phyloP scores from a whole-genome alignment of 2,888 invertebrate genomes.

The Sepioteuthis lessoniana region DNA sequence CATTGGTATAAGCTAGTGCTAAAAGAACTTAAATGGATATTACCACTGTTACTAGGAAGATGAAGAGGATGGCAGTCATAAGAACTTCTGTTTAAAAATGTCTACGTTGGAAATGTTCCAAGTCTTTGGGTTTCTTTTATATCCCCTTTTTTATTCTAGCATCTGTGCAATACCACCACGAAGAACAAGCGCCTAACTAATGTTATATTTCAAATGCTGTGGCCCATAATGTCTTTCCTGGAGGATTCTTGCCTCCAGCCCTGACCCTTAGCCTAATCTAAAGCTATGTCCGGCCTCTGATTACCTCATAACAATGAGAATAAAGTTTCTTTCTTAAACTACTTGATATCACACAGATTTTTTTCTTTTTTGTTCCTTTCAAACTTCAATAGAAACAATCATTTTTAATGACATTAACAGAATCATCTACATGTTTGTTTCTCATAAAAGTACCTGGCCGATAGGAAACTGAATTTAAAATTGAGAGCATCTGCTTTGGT shows the following conservation, averaged over 20 bases:
- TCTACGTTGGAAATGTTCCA: not conserved
- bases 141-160: not conserved
- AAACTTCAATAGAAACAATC: conserved; percentile 13
- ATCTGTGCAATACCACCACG: not conserved
- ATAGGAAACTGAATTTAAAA: conserved; percentile 21
- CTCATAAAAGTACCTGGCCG: conserved; percentile 33
- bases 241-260: not conserved
- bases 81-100: conserved; percentile 16
- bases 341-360: conserved; percentile 5
- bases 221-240: conserved; percentile 33
- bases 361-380: not conserved
- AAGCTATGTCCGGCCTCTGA: conserved; percentile 9
- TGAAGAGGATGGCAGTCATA: not conserved
- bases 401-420: conserved; percentile 23
- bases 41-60: not conserved
- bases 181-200: not conserved
- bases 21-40: not conserved
- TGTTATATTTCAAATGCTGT: not conserved
- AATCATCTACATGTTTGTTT: conserved; percentile 33
- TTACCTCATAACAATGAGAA: conserved; percentile 11
- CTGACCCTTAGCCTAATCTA: not conserved
- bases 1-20: not conserved
- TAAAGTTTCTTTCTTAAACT: conserved; percentile 3
- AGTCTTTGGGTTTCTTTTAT: not conserved
- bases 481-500: conserved; percentile 23